Evolutionary conservation across 1,140 invertebrate genomes (phyloP), one percentile per base, ranked within the genome.

Genomic region (Arion vulgaris): DNA sequence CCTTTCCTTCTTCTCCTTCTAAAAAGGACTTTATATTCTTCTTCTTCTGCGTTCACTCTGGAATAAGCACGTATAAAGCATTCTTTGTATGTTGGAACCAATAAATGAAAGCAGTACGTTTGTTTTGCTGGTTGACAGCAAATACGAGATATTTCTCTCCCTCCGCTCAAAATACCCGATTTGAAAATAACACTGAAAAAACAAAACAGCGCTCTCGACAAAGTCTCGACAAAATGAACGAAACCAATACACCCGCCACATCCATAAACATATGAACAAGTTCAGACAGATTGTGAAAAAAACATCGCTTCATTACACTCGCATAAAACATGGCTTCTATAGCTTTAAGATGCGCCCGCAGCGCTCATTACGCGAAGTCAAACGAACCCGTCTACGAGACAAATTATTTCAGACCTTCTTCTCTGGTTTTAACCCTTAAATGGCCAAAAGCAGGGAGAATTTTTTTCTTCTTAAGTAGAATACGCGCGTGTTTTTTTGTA

Each of bases 241-340:
- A 26, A 74, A 39, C 39, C 72, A 74, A 39, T 32, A 39, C 13
- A 39, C 0, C 38, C 7, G 28, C 13, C 39, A 15, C 23, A 23
- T n/a, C 5, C 41, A n/a, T 53, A 0, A 45, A 51, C 34, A 0
- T 53, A 76, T 53, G n/a, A 45, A 75, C 73, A 51, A 26, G 51
- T 68, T 28, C 17, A n/a, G 57, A 36, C 76, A 57, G 76, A 34
- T 45, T 26, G 36, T 41, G 32, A 15, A 51, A 53, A 76, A 9
- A 51, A 9, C 39, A 26, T 34, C 45, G 73, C 53, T 76, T 76
- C 73, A 76, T 45, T 53, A 76, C 45, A 11, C n/a, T n/a, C 39
- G 28, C 39, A 49, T 53, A 51, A 23, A 45, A 32, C n/a, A 39
- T 26, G 38, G 9, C 32, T n/a, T 38, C 13, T 28, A 45, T 11